These are phyloP conservation scores for Aphidius colemani DNA, from an alignment of 2,888 invertebrate species.

Conservation along the genomic window DNA sequence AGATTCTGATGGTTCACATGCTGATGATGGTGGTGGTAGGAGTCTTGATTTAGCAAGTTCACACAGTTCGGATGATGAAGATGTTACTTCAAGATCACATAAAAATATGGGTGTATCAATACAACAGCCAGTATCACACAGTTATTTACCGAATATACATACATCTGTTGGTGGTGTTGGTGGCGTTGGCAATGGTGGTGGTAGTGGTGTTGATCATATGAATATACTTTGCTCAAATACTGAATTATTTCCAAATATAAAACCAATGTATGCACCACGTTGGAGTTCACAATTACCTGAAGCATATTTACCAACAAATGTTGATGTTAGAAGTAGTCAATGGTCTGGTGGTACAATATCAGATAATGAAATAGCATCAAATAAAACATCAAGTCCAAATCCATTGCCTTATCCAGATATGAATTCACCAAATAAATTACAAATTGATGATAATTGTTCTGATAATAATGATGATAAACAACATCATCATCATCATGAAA, in stretches of 20 bases:
- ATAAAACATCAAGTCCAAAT: slow-evolving; percentile 69
- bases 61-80: slow-evolving; percentile 89
- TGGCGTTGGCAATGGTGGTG: slow-evolving; percentile 13
- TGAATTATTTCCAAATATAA: slow-evolving; percentile 72
- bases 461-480: slow-evolving; percentile 54
- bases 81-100: slow-evolving; percentile 60
- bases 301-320: slow-evolving; percentile 63
- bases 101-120: slow-evolving; percentile 55
- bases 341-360: slow-evolving; percentile 83
- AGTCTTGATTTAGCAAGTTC: slow-evolving; percentile 92
- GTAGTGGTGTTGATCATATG: slow-evolving; percentile 48
- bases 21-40: slow-evolving; percentile 67
- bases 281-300: slow-evolving; percentile 74
- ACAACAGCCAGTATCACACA: slow-evolving; percentile 51
- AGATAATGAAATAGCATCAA: slow-evolving; percentile 72
- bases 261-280: slow-evolving; percentile 68
- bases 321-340: slow-evolving; percentile 61
- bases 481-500: slow-evolving; percentile 71
- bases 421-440: slow-evolving; percentile 56
- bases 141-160: slow-evolving; percentile 68
- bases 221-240: slow-evolving; percentile 64
- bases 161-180: slow-evolving; percentile 4
- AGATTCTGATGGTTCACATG: slow-evolving; percentile 81
- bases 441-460: slow-evolving; percentile 54
- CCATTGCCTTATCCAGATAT: slow-evolving; percentile 79